Conservation (phyloP, 2,888 invertebrate species). For the Phymatocera aterrima region DNA sequence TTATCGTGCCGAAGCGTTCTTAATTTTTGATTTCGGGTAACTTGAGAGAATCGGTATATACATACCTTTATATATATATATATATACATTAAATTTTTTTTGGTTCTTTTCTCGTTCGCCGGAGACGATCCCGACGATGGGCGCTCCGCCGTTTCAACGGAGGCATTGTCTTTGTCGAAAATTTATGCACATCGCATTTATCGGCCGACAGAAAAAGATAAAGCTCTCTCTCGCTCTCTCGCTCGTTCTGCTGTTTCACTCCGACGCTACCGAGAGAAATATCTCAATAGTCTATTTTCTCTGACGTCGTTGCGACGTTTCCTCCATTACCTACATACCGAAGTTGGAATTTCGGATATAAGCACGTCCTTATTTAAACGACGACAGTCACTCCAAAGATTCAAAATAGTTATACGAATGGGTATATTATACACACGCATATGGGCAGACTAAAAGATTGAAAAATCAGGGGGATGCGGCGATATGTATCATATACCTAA, state of each 20-base stretch:
- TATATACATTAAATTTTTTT: too few relatives aligned
- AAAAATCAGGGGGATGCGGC: not conserved
- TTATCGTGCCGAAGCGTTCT: too few relatives aligned
- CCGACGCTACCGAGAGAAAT: not conserved
- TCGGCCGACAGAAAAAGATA: too few relatives aligned
- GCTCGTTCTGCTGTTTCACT: conserved; percentile 20
- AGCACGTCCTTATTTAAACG: conserved; percentile 28
- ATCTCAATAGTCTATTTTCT: conserved; percentile 15
- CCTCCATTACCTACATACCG: too few relatives aligned
- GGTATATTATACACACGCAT: too few relatives aligned
- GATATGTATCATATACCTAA: too few relatives aligned
- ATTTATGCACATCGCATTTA: conserved; percentile 31
- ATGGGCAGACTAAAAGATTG: not conserved
- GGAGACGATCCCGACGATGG: not conserved
- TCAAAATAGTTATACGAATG: too few relatives aligned
- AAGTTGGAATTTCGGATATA: not conserved
- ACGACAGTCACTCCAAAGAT: conserved; percentile 4
- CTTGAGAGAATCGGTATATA: too few relatives aligned
- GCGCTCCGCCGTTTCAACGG: not conserved
- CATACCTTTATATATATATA: too few relatives aligned
- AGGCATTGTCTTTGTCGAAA: conserved; percentile 29
- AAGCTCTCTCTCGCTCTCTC: too few relatives aligned
- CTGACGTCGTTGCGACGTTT: not conserved
- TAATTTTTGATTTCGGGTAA: too few relatives aligned
- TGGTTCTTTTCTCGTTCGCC: not conserved